Evolutionary conservation across 2,113 vertebrate species (phyloP).

Genomic region (Alectura lathami): DNA sequence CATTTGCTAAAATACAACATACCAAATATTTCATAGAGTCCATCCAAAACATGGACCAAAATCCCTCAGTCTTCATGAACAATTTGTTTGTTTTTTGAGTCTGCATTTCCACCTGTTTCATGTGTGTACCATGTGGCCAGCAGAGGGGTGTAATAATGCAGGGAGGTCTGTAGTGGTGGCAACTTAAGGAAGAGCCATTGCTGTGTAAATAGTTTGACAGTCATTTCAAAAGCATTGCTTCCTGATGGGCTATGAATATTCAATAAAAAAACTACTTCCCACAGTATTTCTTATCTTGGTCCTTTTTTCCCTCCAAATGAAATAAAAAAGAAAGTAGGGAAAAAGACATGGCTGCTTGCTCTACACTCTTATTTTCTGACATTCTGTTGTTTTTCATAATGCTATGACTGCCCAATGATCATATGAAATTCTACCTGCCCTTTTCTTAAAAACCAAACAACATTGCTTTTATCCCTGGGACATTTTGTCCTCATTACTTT

Average conservation of each 20-base stretch:
- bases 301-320: not conserved
- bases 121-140: not conserved
- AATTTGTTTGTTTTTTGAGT: not conserved
- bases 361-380: not conserved
- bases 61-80: not conserved
- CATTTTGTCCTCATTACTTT: not conserved
- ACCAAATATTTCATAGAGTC: not conserved
- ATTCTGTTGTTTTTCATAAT: not conserved
- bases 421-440: not conserved
- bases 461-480: too few relatives aligned
- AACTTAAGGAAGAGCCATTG: not conserved
- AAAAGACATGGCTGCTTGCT: not conserved
- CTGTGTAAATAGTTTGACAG: not conserved
- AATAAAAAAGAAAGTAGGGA: not conserved
- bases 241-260: not conserved
- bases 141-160: not conserved
- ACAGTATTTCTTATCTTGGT: not conserved
- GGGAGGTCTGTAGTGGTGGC: not conserved
- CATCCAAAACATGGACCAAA: not conserved
- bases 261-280: not conserved
- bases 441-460: not conserved
- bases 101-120: not conserved
- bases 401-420: not conserved
- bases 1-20: fast-evolving
- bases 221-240: not conserved